Conservation (phyloP, 2,113 vertebrate genomes). For the Chiloscyllium plagiosum region DNA sequence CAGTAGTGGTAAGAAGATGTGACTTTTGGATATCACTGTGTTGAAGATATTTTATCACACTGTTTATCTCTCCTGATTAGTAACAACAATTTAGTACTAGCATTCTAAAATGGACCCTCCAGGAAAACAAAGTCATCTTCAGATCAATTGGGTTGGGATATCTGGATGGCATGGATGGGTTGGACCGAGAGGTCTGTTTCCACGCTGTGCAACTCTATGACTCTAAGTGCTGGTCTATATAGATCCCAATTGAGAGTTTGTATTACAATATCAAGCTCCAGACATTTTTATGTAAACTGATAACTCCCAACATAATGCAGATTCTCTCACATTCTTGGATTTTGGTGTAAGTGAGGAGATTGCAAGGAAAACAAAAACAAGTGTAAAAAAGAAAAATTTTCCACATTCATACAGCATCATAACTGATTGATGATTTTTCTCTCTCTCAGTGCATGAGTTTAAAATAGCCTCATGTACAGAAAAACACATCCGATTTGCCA, state of each 20-base stretch:
- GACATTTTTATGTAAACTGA: neutral
- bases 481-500: neutral
- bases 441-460: neutral
- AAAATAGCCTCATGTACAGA: neutral
- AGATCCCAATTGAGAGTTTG: neutral
- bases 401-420: neutral
- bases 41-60: neutral
- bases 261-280: neutral
- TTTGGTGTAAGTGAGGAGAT: neutral
- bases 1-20: neutral
- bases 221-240: too few relatives aligned
- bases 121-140: neutral
- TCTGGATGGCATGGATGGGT: too few relatives aligned
- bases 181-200: too few relatives aligned
- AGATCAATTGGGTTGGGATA: too few relatives aligned
- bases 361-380: neutral
- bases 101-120: neutral
- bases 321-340: too few relatives aligned
- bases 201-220: too few relatives aligned
- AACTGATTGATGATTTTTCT: neutral
- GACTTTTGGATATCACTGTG: neutral
- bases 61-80: neutral
- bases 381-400: neutral
- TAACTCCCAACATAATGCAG: too few relatives aligned
- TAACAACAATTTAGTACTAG: neutral